These are phyloP conservation scores for Opisthocomus hoazin DNA, from an alignment of 2,113 vertebrate species.

Conservation along the genomic window DNA sequence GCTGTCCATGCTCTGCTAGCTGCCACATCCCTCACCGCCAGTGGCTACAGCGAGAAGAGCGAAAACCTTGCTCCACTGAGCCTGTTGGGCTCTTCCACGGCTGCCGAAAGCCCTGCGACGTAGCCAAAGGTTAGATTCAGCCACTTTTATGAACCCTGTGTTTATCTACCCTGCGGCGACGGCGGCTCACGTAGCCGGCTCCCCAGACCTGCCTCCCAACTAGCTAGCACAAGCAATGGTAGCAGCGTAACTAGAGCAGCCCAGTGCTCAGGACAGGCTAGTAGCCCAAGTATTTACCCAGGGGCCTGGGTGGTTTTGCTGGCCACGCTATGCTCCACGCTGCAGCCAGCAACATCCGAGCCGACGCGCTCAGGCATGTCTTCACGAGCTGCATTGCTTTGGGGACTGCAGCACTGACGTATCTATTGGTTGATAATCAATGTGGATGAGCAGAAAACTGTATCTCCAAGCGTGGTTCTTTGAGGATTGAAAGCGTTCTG, in stretches of 20 bases:
- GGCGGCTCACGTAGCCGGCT: background rate
- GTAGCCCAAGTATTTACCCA: background rate
- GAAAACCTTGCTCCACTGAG: background rate
- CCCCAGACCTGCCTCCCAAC: background rate
- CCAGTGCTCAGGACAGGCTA: background rate
- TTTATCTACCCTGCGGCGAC: background rate
- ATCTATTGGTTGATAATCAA: background rate
- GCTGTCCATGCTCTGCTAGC: background rate
- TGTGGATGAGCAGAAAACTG: background rate
- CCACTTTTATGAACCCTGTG: background rate
- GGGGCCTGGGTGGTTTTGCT: background rate
- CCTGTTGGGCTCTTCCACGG: accelerated
- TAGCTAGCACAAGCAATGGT: background rate
- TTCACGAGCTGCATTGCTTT: accelerated
- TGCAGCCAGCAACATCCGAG: background rate
- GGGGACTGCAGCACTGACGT: background rate
- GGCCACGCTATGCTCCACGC: background rate
- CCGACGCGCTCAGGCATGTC: background rate
- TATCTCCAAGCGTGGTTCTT: background rate
- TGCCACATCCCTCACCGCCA: background rate
- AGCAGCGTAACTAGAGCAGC: background rate
- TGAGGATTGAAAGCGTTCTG: background rate
- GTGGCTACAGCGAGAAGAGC: background rate
- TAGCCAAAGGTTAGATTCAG: background rate
- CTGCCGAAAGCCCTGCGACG: background rate